Conservation (phyloP, 2,113 vertebrate genomes). For the Centropristis striata region DNA sequence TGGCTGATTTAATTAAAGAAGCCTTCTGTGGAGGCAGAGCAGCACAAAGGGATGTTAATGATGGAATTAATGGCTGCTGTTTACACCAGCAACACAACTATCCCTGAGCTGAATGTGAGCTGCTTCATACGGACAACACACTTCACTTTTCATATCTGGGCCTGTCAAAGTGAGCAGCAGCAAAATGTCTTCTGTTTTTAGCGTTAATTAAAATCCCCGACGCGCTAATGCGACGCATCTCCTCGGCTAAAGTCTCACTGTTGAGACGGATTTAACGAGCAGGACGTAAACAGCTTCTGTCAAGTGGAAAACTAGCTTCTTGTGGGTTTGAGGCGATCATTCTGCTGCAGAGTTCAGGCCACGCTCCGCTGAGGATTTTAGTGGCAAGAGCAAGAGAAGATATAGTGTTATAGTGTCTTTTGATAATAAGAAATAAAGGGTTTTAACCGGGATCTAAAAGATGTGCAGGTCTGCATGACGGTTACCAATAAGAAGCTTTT, state of each 20-base stretch:
- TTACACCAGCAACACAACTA: slow-evolving; percentile 48
- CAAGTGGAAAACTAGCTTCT: slow-evolving; percentile 5
- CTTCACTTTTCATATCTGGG: slow-evolving; percentile 66
- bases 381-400: no score
- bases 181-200: slow-evolving; percentile 65
- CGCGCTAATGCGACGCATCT: slow-evolving; percentile 62
- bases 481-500: no score
- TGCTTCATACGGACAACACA: slow-evolving; percentile 43
- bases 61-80: slow-evolving; percentile 73
- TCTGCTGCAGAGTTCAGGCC: background rate
- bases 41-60: slow-evolving; percentile 71
- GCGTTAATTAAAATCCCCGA: slow-evolving; percentile 65
- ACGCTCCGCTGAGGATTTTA: background rate
- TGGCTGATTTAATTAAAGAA: slow-evolving; percentile 81
- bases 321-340: slow-evolving; percentile 28
- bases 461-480: no score
- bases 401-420: no score
- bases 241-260: slow-evolving; percentile 57
- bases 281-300: slow-evolving; percentile 49
- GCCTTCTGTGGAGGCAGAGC: slow-evolving; percentile 69
- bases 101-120: slow-evolving; percentile 65
- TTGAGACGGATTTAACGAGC: slow-evolving; percentile 59
- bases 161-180: slow-evolving; percentile 69
- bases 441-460: no score
- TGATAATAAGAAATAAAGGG: no score